phyloP scores from a whole-genome alignment of 1,140 invertebrate genomes.

The Lanistes nyassanus region DNA sequence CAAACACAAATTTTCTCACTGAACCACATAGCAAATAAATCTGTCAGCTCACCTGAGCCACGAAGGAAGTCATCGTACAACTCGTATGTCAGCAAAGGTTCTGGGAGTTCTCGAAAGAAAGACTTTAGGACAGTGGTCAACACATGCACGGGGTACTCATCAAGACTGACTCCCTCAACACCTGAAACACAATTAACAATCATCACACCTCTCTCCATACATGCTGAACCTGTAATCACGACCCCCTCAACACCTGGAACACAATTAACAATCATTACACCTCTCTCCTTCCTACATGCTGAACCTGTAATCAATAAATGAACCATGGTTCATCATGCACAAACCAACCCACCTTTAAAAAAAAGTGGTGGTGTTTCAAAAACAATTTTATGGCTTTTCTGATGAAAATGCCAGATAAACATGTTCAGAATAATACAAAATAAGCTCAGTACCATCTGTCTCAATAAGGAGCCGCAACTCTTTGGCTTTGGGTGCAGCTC shows the following conservation, averaged over 20 bases:
- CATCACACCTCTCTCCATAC: too few relatives aligned
- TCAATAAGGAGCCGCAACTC: slow-evolving; percentile 63
- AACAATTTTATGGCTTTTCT: too few relatives aligned
- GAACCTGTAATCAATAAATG: too few relatives aligned
- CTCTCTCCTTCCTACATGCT: too few relatives aligned
- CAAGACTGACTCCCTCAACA: slow-evolving; percentile 68
- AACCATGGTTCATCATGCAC: too few relatives aligned
- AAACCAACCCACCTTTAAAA: too few relatives aligned
- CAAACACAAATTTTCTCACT: too few relatives aligned
- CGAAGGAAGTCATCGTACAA: slow-evolving; percentile 94
- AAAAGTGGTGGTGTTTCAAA: too few relatives aligned
- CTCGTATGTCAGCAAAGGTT: slow-evolving; percentile 92
- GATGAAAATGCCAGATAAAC: too few relatives aligned
- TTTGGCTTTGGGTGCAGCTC: slow-evolving; percentile 72
- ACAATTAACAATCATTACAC: not conserved
- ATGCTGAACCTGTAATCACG: too few relatives aligned
- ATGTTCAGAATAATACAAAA: too few relatives aligned
- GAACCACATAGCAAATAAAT: slow-evolving; percentile 6
- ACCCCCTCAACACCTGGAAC: slow-evolving; percentile 42
- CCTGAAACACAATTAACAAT: slow-evolving; percentile 42
- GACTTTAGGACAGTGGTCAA: slow-evolving; percentile 90
- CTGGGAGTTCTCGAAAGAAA: slow-evolving; percentile 92
- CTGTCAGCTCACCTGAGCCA: slow-evolving; percentile 71
- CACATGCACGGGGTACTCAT: slow-evolving; percentile 82
- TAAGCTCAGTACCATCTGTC: too few relatives aligned